Conservation (phyloP, 2,888 invertebrate species). For the Polietes domitor region DNA sequence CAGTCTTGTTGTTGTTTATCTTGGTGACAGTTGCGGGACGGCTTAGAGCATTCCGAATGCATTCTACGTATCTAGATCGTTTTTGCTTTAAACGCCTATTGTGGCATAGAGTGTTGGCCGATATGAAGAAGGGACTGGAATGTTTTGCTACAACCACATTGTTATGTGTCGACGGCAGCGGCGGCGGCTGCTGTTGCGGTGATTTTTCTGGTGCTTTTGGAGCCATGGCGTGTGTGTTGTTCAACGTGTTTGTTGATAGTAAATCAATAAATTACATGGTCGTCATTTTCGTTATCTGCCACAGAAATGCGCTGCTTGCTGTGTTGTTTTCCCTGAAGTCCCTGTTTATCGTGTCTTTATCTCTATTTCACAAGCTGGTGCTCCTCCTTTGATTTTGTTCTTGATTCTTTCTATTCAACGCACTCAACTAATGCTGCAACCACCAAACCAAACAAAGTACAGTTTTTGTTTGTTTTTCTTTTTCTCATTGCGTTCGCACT, state of each 20-base stretch:
- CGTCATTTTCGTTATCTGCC: conserved; percentile 7
- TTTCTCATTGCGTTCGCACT: conserved; percentile 50
- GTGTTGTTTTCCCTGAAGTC: no score
- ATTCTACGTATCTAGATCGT: conserved; percentile 68
- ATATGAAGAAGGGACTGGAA: conserved; percentile 78
- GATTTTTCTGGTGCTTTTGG: conserved; percentile 54
- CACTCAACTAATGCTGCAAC: background rate
- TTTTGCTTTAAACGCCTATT: conserved; percentile 77
- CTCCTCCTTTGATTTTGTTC: conserved; percentile 32
- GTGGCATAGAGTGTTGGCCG: conserved; percentile 72
- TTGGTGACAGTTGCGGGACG: conserved; percentile 61
- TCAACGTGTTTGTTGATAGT: no score
- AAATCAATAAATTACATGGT: conserved; percentile 9
- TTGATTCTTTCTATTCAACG: conserved; percentile 20
- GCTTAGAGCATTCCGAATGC: conserved; percentile 62
- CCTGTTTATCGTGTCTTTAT: conserved; percentile 36
- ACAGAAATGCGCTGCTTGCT: background rate
- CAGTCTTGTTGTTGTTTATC: conserved; percentile 63
- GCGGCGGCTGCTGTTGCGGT: conserved; percentile 25
- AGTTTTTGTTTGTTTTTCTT: conserved; percentile 55
- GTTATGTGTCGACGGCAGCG: conserved; percentile 51
- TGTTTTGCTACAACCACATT: conserved; percentile 69
- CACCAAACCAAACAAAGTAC: conserved; percentile 65
- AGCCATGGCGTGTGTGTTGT: conserved; percentile 32
- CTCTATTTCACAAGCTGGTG: conserved; percentile 44